phyloP scores from a whole-genome alignment of 2,888 invertebrate genomes.

The Leptopilina myrica region DNA sequence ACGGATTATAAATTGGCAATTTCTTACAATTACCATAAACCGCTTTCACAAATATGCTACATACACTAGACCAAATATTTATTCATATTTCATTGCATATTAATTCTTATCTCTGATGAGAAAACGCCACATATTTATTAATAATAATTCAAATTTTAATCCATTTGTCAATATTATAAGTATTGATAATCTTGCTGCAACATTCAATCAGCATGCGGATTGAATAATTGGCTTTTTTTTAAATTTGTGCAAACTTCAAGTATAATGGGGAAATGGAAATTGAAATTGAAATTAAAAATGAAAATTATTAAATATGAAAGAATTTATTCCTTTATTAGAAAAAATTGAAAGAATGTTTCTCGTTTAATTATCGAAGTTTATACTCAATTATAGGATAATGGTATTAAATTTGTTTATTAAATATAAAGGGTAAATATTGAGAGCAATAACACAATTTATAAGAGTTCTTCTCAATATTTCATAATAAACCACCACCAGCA shows the following conservation, averaged over 20 bases:
- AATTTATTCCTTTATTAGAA: too few species aligned
- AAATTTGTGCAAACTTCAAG: too few species aligned
- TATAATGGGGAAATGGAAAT: too few species aligned
- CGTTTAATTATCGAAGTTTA: neutral
- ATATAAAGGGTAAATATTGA: neutral
- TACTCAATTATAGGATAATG: neutral
- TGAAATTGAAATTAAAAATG: too few species aligned
- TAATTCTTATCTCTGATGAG: slow-evolving; percentile 12
- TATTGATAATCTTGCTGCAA: neutral
- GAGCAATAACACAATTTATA: neutral
- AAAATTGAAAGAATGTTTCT: too few species aligned
- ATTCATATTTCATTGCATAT: slow-evolving; percentile 1
- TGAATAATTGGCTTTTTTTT: too few species aligned
- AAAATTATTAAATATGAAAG: too few species aligned
- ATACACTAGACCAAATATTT: neutral
- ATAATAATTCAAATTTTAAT: slow-evolving; percentile 2
- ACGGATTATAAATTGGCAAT: neutral
- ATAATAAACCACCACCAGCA: neutral
- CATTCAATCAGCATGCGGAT: too few species aligned
- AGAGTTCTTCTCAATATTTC: neutral
- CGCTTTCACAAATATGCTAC: neutral
- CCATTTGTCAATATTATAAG: neutral
- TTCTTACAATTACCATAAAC: slow-evolving; percentile 13
- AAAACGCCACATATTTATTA: neutral
- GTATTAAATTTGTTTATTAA: neutral